A percentile compares a stretch with the other conserved stretches of the same genome.
These are phyloP conservation scores for Tychaedon coryphoeus DNA, from an alignment of 2,113 vertebrate species.

Conservation along the genomic window DNA sequence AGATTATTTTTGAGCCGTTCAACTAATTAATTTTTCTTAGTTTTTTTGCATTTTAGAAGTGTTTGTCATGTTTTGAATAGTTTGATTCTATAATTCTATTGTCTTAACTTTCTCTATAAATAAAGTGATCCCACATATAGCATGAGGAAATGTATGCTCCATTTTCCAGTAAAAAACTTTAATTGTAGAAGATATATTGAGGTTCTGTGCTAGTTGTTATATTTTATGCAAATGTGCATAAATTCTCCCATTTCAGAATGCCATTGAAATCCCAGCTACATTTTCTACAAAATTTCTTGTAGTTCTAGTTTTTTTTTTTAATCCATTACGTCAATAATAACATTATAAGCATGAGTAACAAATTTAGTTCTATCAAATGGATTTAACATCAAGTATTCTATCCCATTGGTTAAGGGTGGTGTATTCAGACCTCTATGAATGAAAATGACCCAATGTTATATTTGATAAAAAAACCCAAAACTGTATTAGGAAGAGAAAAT, in stretches of 20 bases:
- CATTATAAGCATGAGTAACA: background rate
- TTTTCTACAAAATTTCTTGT: background rate
- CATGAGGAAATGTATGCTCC: background rate
- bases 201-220: background rate
- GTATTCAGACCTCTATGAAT: background rate
- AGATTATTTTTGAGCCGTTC: background rate
- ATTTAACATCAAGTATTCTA: background rate
- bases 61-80: background rate
- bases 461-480: background rate
- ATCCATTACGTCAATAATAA: background rate
- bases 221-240: background rate
- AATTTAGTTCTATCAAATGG: background rate
- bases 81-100: background rate
- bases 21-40: background rate
- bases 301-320: background rate
- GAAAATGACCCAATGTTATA: background rate
- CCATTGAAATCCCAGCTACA: background rate
- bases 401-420: conserved; percentile 8
- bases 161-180: background rate
- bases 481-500: conserved; percentile 6
- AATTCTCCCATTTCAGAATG: background rate
- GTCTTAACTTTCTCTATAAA: background rate
- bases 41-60: background rate
- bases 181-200: background rate
- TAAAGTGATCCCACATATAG: background rate